Evolutionary conservation across 2,888 invertebrate genomes (phyloP), one percentile per base, ranked within the genome.

Genomic region (Pegoplata infirma): DNA sequence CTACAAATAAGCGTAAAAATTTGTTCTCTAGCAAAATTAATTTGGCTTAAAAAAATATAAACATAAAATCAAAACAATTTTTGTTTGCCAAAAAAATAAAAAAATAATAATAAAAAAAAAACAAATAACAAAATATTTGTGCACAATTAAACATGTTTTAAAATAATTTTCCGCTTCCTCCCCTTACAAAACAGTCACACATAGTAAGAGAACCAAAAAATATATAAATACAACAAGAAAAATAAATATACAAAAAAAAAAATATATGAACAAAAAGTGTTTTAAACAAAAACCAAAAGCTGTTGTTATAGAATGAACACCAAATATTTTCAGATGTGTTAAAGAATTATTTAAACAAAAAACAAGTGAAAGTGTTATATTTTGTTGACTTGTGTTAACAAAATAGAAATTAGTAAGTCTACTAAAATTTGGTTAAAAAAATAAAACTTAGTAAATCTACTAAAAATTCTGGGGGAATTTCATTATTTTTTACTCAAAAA

Each of bases 151-250:
- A 77, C 44, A 66, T 44, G 23, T 46, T 53, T 44, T 19, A 5
- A 40, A 47, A 67, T 66, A 53, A 59, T 74, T 66, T 74, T 74
- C 66, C 59, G 73, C 19, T 67, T 66, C 53, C 73, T 51, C n/a
- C 66, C 51, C 23, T 46, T 7, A n/a, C n/a, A n/a, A 4, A 44
- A 51, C 12, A 51, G 14, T 12, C 12, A 51, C n/a, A 23, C 6
- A n/a, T n/a, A n/a, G n/a, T n/a, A n/a, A 47, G 28, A 1, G n/a
- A 19, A 16, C 3, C 23, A 4, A 23, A 40, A 72, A 49, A 56
- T 58, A 49, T 32, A 44, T 58, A 56, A n/a, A 64, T 44, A 44
- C 16, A 8, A 21, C n/a, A n/a, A n/a, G n/a, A 25, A 53, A 46
- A 46, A 40, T n/a, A 40, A n/a, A 2, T n/a, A 5, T n/a, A n/a